Evolutionary conservation across 2,113 vertebrate genomes (phyloP).

Genomic region (Xenopus tropicalis): DNA sequence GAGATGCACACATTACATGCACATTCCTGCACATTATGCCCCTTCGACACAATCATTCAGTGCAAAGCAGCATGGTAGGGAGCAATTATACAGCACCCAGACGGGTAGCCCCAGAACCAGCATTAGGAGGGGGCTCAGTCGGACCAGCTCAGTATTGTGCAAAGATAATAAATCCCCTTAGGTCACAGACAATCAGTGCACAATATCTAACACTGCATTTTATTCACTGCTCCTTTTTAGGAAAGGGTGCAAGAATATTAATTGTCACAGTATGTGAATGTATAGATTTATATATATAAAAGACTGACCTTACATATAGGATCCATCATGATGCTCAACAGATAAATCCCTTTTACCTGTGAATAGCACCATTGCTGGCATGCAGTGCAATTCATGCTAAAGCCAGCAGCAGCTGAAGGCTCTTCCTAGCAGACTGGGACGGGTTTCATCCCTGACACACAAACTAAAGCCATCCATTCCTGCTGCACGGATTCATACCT

Average conservation of each 20-base stretch:
- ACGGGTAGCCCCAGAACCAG: no score
- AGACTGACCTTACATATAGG: constrained; percentile 57
- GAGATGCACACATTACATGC: constrained; percentile 9
- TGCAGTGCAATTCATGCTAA: constrained; percentile 52
- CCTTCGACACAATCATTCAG: background rate
- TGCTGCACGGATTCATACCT: constrained; percentile 28
- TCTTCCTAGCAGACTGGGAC: constrained; percentile 51
- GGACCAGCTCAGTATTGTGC: no score
- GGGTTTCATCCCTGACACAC: constrained; percentile 43
- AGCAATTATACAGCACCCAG: no score
- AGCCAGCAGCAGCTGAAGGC: constrained; percentile 56
- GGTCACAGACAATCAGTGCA: no score
- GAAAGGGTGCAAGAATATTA: background rate
- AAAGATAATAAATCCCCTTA: no score
- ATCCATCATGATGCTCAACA: constrained; percentile 50
- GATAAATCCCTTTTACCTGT: constrained; percentile 55
- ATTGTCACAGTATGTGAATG: no score
- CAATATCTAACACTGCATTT: no score
- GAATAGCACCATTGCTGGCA: constrained; percentile 48
- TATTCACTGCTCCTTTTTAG: background rate
- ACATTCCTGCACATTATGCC: constrained; percentile 13
- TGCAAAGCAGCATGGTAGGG: background rate
- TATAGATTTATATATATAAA: background rate
- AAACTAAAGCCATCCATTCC: constrained; percentile 38
- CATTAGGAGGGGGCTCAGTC: no score